Conservation (phyloP, 2,113 vertebrate species). For the Naja naja region DNA sequence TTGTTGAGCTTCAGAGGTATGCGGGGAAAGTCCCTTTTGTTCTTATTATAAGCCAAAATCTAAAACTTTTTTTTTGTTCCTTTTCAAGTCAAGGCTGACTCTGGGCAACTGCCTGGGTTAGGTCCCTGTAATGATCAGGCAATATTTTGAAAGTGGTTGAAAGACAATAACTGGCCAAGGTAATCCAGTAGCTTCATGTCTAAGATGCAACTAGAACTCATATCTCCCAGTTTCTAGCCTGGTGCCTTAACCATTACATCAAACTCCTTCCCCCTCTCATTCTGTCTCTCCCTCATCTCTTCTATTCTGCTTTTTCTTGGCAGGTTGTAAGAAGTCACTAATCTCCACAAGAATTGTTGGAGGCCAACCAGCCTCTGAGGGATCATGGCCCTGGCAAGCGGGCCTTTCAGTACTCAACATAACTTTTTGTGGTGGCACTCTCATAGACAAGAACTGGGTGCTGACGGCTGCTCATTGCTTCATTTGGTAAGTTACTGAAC, state of each 20-base stretch:
- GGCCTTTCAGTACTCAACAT: background rate
- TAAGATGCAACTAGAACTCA: background rate
- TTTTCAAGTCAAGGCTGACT: background rate
- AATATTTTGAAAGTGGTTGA: background rate
- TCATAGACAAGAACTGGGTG: conserved; percentile 23
- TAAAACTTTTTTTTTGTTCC: background rate
- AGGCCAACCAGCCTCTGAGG: conserved; percentile 3
- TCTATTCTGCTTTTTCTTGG: background rate
- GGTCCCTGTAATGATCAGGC: background rate
- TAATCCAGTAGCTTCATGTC: background rate
- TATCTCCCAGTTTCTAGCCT: background rate
- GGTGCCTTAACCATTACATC: background rate
- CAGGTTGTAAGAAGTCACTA: conserved; percentile 3
- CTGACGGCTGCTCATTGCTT: conserved; percentile 39
- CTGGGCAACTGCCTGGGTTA: background rate
- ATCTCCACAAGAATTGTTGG: background rate
- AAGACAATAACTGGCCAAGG: background rate
- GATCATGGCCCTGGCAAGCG: conserved; percentile 38
- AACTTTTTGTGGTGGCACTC: conserved; percentile 24
- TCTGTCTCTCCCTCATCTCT: background rate
- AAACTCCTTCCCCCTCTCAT: background rate
- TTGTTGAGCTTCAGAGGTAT: background rate
- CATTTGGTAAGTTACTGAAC: background rate
- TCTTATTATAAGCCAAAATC: background rate
- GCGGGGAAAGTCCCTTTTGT: background rate